These are phyloP conservation scores for Ptychoptera contaminata DNA, from an alignment of 2,888 invertebrate species.

Conservation along the genomic window DNA sequence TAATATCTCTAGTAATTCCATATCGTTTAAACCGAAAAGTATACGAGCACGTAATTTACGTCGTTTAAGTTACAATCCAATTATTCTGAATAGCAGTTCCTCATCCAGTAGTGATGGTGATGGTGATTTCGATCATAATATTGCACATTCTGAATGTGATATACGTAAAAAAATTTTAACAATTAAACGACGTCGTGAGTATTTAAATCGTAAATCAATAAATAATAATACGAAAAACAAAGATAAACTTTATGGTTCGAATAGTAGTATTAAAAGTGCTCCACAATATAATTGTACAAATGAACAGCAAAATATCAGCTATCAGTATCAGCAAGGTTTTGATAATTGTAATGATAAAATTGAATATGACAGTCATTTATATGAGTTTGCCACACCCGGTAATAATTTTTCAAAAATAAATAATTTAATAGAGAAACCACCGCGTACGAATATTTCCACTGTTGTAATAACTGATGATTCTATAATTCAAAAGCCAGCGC, in stretches of 20 bases:
- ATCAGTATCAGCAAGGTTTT: slow-evolving; percentile 6
- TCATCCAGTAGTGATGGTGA: slow-evolving; percentile 38
- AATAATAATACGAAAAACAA: slow-evolving; percentile 9
- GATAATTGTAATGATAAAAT: slow-evolving; percentile 3
- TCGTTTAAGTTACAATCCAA: slow-evolving; percentile 41
- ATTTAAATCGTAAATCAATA: slow-evolving; percentile 23
- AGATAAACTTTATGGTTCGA: slow-evolving; percentile 31
- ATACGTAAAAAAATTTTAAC: slow-evolving; percentile 27
- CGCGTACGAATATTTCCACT: background rate
- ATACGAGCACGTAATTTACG: slow-evolving; percentile 37
- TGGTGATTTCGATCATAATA: slow-evolving; percentile 26
- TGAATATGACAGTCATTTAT: slow-evolving; percentile 23
- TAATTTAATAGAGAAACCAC: too few species aligned
- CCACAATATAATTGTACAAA: slow-evolving; percentile 28
- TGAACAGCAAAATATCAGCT: slow-evolving; percentile 9
- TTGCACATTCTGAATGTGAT: slow-evolving; percentile 40
- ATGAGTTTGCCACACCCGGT: slow-evolving; percentile 21
- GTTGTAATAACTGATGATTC: background rate
- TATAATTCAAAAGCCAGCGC: slow-evolving; percentile 2
- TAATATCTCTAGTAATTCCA: slow-evolving; percentile 12
- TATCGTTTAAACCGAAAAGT: slow-evolving; percentile 30
- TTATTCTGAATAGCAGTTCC: slow-evolving; percentile 35
- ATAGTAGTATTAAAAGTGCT: slow-evolving; percentile 33
- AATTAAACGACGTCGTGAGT: slow-evolving; percentile 21
- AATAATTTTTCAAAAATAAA: too few species aligned